Evolutionary conservation across 2,797 vertebrate genomes (phyloP).

Genomic region (Cynodonichthys magdalenae): DNA sequence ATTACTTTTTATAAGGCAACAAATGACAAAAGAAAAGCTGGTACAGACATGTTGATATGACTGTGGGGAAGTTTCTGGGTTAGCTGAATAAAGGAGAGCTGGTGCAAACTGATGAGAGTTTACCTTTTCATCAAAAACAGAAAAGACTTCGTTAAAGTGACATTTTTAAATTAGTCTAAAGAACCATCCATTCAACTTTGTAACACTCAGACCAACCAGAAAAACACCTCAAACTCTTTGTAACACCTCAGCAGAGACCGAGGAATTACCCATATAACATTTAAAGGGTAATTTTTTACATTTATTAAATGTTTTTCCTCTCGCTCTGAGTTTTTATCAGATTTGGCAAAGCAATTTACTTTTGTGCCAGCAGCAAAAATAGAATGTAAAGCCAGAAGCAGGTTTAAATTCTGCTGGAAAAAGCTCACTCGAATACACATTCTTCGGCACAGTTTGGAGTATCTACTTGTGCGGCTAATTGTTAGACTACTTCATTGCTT

Average conservation of each 20-base stretch:
- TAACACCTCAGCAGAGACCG: slow-evolving; percentile 18
- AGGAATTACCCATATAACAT: slow-evolving; percentile 16
- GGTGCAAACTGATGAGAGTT: slow-evolving; percentile 47
- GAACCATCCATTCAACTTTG: slow-evolving; percentile 28
- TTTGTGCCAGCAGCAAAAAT: slow-evolving; percentile 22
- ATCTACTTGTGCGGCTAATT: slow-evolving; percentile 24
- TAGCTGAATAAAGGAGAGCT: slow-evolving; percentile 17
- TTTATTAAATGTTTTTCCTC: slow-evolving; percentile 2
- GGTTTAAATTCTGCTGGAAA: slow-evolving; percentile 27
- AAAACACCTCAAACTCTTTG: slow-evolving; percentile 36
- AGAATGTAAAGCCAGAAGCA: slow-evolving; percentile 35
- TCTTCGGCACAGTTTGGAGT: slow-evolving; percentile 15
- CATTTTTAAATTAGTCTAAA: slow-evolving; percentile 37
- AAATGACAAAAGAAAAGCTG: slow-evolving; percentile 73
- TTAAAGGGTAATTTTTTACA: slow-evolving; percentile 23
- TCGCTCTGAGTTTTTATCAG: slow-evolving; percentile 26
- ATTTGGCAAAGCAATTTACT: slow-evolving; percentile 25
- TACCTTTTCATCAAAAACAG: slow-evolving; percentile 29
- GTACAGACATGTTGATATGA: slow-evolving; percentile 73
- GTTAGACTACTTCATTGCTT: slow-evolving; percentile 19
- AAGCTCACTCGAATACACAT: slow-evolving; percentile 32
- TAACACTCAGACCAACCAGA: slow-evolving; percentile 26
- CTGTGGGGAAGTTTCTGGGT: slow-evolving; percentile 7
- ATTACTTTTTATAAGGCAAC: slow-evolving; percentile 79
- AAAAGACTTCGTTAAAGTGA: slow-evolving; percentile 53